These are phyloP conservation scores for Atractosteus spatula DNA, from an alignment of 2,113 vertebrate species.

Conservation along the genomic window DNA sequence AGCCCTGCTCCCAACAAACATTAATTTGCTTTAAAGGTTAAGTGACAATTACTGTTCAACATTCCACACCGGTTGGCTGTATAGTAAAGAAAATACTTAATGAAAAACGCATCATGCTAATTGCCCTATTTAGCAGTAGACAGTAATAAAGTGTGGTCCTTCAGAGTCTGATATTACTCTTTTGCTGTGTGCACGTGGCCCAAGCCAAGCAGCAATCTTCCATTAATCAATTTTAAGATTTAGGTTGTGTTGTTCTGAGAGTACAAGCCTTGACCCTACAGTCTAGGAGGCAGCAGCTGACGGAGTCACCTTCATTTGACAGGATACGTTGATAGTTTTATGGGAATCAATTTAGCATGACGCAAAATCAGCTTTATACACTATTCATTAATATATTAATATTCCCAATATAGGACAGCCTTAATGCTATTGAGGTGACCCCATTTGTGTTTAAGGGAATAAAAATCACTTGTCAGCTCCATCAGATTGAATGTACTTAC, in stretches of 20 bases:
- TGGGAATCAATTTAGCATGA: conserved; percentile 52
- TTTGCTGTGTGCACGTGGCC: no score
- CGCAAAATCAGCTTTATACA: conserved; percentile 54
- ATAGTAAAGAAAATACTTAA: conserved; percentile 40
- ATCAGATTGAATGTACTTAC: conserved; percentile 11
- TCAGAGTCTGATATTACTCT: no score
- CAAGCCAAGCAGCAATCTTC: no score
- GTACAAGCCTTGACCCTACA: neutral
- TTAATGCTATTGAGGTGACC: conserved; percentile 40
- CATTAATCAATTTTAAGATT: no score
- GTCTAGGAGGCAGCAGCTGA: neutral
- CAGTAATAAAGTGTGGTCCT: no score
- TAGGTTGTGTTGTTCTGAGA: no score
- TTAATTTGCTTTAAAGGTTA: no score
- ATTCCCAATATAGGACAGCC: conserved; percentile 41
- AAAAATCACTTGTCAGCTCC: conserved; percentile 33
- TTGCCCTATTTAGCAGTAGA: no score
- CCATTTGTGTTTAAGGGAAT: conserved; percentile 55
- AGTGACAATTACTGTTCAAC: no score
- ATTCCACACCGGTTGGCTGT: no score
- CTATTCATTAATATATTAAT: conserved; percentile 54
- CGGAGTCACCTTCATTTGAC: conserved; percentile 39
- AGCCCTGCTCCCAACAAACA: neutral
- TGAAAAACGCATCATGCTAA: conserved; percentile 22
- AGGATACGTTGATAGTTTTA: conserved; percentile 15